Conservation (phyloP, 2,113 vertebrate species). For the Mustela nigripes region DNA sequence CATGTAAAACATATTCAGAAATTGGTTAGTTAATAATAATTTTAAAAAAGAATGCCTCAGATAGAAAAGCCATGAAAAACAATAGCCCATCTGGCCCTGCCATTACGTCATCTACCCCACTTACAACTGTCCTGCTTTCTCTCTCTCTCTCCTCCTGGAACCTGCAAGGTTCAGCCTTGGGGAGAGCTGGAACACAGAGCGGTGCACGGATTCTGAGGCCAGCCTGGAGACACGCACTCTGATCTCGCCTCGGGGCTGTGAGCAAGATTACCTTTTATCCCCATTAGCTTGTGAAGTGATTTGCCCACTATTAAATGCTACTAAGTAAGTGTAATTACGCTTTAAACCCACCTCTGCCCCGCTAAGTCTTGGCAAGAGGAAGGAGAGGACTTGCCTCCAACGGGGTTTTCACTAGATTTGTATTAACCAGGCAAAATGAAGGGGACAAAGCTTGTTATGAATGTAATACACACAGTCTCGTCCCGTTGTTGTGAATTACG, state of each 20-base stretch:
- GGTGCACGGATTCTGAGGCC: not conserved
- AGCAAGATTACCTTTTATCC: not conserved
- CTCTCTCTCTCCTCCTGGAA: not conserved
- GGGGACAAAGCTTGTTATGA: not conserved
- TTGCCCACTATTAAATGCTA: conserved; percentile 20
- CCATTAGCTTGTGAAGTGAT: not conserved
- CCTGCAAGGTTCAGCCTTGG: not conserved
- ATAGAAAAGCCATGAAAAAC: not conserved
- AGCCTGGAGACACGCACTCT: not conserved
- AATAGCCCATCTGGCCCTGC: not conserved
- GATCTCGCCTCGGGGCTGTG: not conserved
- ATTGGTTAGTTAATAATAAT: not conserved
- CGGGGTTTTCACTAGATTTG: not conserved
- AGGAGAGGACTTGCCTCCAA: not conserved
- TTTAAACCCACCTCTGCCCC: not conserved
- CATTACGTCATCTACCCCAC: not conserved
- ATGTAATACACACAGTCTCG: not conserved
- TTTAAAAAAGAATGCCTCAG: conserved; percentile 29
- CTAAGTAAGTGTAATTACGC: not conserved
- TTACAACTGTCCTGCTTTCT: not conserved
- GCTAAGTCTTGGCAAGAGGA: not conserved
- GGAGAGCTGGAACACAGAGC: not conserved
- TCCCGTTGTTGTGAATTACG: not conserved
- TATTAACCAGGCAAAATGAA: not conserved
- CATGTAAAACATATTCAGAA: conserved; percentile 26